These are phyloP conservation scores for Coremacera marginata DNA, from an alignment of 2,888 invertebrate species.

Conservation along the genomic window DNA sequence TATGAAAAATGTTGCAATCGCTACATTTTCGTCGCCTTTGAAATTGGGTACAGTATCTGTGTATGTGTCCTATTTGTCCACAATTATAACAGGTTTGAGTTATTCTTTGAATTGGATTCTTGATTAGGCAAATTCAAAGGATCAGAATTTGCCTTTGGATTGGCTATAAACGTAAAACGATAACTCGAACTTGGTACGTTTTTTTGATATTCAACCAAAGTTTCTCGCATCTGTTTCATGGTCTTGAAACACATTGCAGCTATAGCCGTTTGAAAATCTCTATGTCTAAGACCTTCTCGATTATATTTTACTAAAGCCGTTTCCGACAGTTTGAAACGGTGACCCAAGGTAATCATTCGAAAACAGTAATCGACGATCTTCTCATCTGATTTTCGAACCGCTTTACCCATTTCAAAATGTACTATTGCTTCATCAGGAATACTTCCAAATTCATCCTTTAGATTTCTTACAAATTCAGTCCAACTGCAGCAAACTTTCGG, in stretches of 20 bases:
- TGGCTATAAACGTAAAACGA: not conserved
- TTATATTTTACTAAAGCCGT: slow-evolving; percentile 36
- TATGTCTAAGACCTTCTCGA: slow-evolving; percentile 34
- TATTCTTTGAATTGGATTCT: not conserved
- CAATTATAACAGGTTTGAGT: slow-evolving; percentile 2
- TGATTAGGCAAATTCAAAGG: not conserved
- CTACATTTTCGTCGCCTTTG: not conserved
- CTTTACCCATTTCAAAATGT: slow-evolving; percentile 5
- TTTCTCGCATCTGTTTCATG: slow-evolving; percentile 39
- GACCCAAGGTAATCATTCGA: slow-evolving; percentile 27
- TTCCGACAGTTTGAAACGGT: slow-evolving; percentile 32
- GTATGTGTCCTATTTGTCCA: not conserved
- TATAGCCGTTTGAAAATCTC: slow-evolving; percentile 35
- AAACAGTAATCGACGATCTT: slow-evolving; percentile 38
- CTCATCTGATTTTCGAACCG: not conserved
- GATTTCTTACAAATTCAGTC: not conserved
- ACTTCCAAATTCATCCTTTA: not conserved
- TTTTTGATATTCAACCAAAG: slow-evolving; percentile 13
- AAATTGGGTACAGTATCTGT: not conserved
- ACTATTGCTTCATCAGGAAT: not conserved
- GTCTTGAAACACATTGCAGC: slow-evolving; percentile 4
- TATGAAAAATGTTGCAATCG: not conserved
- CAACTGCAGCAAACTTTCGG: not conserved
- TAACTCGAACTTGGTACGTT: not conserved
- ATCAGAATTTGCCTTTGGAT: not conserved